phyloP scores from a whole-genome alignment of 1,140 invertebrate genomes.

The Orchesella cincta region DNA sequence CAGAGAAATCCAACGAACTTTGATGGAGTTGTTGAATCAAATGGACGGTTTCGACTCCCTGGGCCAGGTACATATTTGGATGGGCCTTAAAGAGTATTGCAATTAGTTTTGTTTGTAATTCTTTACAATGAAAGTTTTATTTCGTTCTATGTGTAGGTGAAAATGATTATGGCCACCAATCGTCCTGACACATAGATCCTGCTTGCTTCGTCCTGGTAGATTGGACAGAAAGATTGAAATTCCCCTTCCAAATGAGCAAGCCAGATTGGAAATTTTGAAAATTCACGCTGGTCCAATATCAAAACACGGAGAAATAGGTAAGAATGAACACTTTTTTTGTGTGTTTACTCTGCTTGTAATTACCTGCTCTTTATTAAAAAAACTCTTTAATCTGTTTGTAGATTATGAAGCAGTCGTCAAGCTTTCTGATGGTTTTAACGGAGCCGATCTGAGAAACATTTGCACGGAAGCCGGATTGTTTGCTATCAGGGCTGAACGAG shows the following conservation, averaged over 20 bases:
- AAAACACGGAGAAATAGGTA: constrained; percentile 96
- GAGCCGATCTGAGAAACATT: constrained; percentile 97
- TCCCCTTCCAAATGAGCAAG: constrained; percentile 96
- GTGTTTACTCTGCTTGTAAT: no score
- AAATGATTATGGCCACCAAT: constrained; percentile 99
- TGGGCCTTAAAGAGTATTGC: no score
- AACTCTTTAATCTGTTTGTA: constrained; percentile 54
- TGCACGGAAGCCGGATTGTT: constrained; percentile 99
- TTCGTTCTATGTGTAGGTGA: constrained; percentile 67
- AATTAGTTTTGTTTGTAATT: no score
- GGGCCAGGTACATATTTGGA: constrained; percentile 78
- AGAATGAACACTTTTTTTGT: constrained; percentile 40
- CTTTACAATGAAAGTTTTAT: background rate
- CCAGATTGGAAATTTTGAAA: constrained; percentile 93
- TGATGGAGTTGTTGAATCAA: constrained; percentile 99
- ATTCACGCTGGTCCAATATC: constrained; percentile 96
- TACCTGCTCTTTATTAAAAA: no score
- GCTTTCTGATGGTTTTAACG: constrained; percentile 96
- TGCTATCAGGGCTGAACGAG: constrained; percentile 91
- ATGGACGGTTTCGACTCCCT: constrained; percentile 99
- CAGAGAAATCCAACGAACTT: constrained; percentile 97
- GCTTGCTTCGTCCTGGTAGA: constrained; percentile 87
- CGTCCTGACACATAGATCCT: constrained; percentile 97
- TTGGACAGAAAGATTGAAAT: constrained; percentile 99
- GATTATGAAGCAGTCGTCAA: constrained; percentile 99